Evolutionary conservation across 2,888 invertebrate species (phyloP).

Genomic region (Chaetogeoica ovagalla): DNA sequence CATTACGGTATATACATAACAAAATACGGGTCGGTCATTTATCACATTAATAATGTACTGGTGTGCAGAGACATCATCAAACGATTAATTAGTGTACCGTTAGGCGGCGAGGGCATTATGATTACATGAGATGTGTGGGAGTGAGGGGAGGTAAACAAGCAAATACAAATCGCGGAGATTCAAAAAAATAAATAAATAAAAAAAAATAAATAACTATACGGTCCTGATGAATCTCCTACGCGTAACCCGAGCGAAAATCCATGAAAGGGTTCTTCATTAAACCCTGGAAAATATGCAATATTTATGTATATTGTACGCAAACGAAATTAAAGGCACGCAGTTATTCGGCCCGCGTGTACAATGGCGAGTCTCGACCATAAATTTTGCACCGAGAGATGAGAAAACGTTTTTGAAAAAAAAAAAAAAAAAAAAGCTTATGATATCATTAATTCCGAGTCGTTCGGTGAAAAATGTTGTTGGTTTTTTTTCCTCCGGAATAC

Average conservation of each 20-base stretch:
- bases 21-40: constrained; percentile 46
- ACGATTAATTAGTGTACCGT: constrained; percentile 42
- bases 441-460: constrained; percentile 26
- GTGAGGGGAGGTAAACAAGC: neutral
- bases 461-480: neutral
- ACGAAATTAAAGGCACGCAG: constrained; percentile 25
- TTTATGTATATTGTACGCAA: neutral
- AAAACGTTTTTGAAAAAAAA: neutral
- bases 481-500: no score
- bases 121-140: neutral
- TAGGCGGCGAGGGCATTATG: constrained; percentile 10
- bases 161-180: neutral
- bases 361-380: constrained; percentile 12
- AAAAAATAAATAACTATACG: neutral
- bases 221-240: constrained; percentile 25
- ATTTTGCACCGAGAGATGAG: neutral
- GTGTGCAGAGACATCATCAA: constrained; percentile 19
- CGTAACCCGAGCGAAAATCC: constrained; percentile 24
- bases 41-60: constrained; percentile 48
- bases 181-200: constrained; percentile 5
- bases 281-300: constrained; percentile 6
- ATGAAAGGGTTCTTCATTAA: constrained; percentile 45
- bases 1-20: constrained; percentile 45
- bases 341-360: constrained; percentile 10
- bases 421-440: constrained; percentile 3